Conservation (phyloP, 2,888 invertebrate species). For the Leucophenga montana region DNA sequence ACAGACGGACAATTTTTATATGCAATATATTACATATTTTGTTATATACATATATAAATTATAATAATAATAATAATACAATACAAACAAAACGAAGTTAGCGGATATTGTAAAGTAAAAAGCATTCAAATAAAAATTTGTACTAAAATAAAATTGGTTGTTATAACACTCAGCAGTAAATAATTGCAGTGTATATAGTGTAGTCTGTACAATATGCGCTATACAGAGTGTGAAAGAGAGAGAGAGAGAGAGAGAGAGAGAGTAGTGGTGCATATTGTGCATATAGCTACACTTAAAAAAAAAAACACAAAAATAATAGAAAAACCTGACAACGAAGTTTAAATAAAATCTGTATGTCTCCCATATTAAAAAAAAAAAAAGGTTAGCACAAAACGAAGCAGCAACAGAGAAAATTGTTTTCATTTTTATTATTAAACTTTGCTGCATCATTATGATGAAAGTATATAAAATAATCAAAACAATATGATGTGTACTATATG, state of each 20-base stretch:
- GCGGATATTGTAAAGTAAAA: constrained; percentile 15
- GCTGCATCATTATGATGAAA: neutral
- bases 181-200: constrained; percentile 13
- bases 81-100: constrained; percentile 21
- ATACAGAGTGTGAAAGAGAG: constrained; percentile 1
- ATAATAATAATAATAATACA: constrained; percentile 34
- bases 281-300: no score
- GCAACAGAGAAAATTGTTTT: constrained; percentile 11
- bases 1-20: constrained; percentile 10
- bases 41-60: constrained; percentile 35
- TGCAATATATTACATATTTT: constrained; percentile 20
- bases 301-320: no score
- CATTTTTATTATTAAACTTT: constrained; percentile 8
- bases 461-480: neutral
- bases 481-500: neutral
- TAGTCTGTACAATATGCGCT: constrained; percentile 16
- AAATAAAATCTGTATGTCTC: no score
- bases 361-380: no score
- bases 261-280: neutral
- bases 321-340: no score
- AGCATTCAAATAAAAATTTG: constrained; percentile 11
- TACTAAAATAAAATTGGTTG: constrained; percentile 26
- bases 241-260: neutral
- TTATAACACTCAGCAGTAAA: constrained; percentile 12
- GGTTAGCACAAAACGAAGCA: neutral